These are phyloP conservation scores for Penaeus indicus DNA, from an alignment of 1,140 invertebrate species.

Conservation along the genomic window DNA sequence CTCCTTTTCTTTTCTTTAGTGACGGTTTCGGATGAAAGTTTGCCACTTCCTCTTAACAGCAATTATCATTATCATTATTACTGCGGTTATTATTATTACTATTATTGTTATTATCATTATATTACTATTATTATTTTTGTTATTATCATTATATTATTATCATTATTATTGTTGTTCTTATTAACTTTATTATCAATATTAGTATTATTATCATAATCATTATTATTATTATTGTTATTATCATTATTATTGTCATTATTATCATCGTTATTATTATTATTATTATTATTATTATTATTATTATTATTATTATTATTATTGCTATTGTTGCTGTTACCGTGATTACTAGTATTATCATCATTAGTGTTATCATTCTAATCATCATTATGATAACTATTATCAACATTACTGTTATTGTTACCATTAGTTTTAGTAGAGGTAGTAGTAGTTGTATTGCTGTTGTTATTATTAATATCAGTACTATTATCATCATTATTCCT, in stretches of 20 bases:
- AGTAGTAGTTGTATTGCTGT: no score
- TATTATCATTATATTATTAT: no score
- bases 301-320: slow-evolving; percentile 14
- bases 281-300: slow-evolving; percentile 14
- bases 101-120: no score
- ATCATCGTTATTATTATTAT: slow-evolving; percentile 14
- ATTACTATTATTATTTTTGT: no score
- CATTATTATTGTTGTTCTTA: background rate
- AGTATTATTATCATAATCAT: slow-evolving; percentile 7
- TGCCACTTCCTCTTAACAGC: no score
- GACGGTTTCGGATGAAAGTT: no score
- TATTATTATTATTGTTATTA: slow-evolving; percentile 14
- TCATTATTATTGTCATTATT: slow-evolving; percentile 13
- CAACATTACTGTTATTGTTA: slow-evolving; percentile 4
- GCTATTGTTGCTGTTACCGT: slow-evolving; percentile 14
- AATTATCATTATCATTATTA: no score
- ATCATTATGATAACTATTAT: slow-evolving; percentile 1
- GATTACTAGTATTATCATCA: slow-evolving; percentile 2
- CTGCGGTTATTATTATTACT: no score
- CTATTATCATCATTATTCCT: no score
- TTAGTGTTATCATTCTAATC: background rate
- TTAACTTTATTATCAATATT: background rate
- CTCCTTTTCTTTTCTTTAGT: no score
- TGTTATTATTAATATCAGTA: no score
- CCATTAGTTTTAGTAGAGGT: no score